Evolutionary conservation across 2,113 vertebrate species (phyloP), one percentile per base, ranked within the genome.

Genomic region (Daboia siamensis): DNA sequence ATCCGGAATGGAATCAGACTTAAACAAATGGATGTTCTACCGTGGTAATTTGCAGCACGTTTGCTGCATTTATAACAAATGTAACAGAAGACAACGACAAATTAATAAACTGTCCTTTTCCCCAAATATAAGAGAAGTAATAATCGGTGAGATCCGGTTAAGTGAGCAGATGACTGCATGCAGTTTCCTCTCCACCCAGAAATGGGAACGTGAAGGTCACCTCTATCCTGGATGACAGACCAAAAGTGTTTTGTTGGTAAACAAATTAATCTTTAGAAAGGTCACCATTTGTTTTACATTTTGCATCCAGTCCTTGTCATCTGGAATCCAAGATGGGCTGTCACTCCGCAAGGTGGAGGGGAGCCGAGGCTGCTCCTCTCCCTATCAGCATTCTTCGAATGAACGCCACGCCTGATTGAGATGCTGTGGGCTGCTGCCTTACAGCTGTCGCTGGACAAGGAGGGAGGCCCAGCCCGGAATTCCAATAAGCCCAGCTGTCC

Each of bases 191-290:
- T 97, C 97, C 95, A 95, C 97, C 97, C 92, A 96, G 96, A 98
- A 97, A 97, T 94, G 94, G 96, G 97, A 97, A 97, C 95, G 96
- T 98, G 98, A 99, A 99, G 98, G 99, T 99, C 98, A 99, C 97
- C 96, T 97, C 97, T 97, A 97, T 98, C 97, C 97, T 97, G 80
- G 95, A 97, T 98, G 98, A 99, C 98, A 98, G 98, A 98, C 94
- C 92, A 95, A 95, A 96, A 98, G 95, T 96, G 90, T 98, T 96
- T 96, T 98, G 98, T 98, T 97, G 98, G 98, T 98, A 98, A 99
- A 99, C 98, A 98, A 99, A 99, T 99, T 98, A 98, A 99, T 99
- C 98, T 99, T 98, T 98, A 87, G 95, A 98, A 99, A 99, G 99
- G 99, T 99, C 98, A 96, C 97, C 98, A 98, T 99, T 99, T 98